Evolutionary conservation across 2,888 invertebrate genomes (phyloP), one percentile per base, ranked within the genome.

Genomic region (Andrena fulva): DNA sequence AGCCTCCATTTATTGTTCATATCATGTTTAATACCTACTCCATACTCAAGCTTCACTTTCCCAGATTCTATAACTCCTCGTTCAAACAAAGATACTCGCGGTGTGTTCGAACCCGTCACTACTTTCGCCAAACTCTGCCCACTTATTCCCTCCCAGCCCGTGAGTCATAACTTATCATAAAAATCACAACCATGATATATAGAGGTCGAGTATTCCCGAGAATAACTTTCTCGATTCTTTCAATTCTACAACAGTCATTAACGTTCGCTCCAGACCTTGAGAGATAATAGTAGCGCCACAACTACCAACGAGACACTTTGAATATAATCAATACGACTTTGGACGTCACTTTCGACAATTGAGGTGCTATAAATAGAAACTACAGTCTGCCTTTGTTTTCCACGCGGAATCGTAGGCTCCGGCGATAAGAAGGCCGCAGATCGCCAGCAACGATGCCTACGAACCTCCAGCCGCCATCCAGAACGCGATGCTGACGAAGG

Each of bases 401-500:
- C n/a, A 33, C 6, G 24, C 29, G 16, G 33, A 64, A 75, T 33
- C 72, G 31, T 27, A 85, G 85, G 48, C 82, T 24, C 79, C 89
- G 27, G 69, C 81, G 64, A 67, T 76, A 48, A 86, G 79, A 35
- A 90, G 90, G 71, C 83, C 89, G 31, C 82, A 86, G 64, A 56
- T 77, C 33, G 74, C 78, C n/a, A 88, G 72, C 80, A 89, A 89
- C 79, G 89, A 87, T 72, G 76, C 77, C 4, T 93, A 93, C 87
- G 97, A 97, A 92, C 98, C 98, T 60, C 98, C 98, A 83, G 96
- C 97, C 85, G 98, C 98, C 89, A 97, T 98, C 77, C 98, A 98
- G 93, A 98, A 98, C 94, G 98, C 98, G 48, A 98, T 98, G 98
- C 97, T 98, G 97, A 98, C 97, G 91, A 98, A 98, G 94, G 98